Percentiles rank a stretch among this genome's conserved stretches.
Evolutionary conservation across 2,113 vertebrate genomes (phyloP).

Genomic region (Alexandromys fortis): DNA sequence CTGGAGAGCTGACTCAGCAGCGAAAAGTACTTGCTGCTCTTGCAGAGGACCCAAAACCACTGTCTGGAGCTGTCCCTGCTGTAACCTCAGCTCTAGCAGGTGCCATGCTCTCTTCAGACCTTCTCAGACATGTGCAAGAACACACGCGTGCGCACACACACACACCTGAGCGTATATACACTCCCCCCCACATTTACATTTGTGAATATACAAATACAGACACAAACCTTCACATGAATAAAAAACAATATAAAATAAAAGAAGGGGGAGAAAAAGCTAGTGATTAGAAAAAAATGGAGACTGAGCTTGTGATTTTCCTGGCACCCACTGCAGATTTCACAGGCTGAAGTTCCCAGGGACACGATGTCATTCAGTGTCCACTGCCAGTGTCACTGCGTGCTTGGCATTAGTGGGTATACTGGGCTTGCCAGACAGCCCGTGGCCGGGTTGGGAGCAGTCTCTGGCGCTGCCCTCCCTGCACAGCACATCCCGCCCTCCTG

Average conservation of each 20-base stretch:
- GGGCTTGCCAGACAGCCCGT: background rate
- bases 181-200: background rate
- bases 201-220: background rate
- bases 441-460: background rate
- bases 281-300: background rate
- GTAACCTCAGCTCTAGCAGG: background rate
- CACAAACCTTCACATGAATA: background rate
- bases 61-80: background rate
- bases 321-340: background rate
- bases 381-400: background rate
- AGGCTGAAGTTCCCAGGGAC: background rate
- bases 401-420: background rate
- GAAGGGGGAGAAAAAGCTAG: background rate
- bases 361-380: background rate
- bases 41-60: background rate
- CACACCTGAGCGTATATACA: background rate
- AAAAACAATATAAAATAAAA: background rate
- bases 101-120: background rate
- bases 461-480: background rate
- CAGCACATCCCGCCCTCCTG: background rate
- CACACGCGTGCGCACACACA: background rate
- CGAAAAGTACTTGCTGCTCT: background rate
- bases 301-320: background rate
- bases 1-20: background rate
- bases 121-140: background rate